These are phyloP conservation scores for Drosophila ficusphila DNA, from an alignment of 1,140 invertebrate species.

Conservation along the genomic window DNA sequence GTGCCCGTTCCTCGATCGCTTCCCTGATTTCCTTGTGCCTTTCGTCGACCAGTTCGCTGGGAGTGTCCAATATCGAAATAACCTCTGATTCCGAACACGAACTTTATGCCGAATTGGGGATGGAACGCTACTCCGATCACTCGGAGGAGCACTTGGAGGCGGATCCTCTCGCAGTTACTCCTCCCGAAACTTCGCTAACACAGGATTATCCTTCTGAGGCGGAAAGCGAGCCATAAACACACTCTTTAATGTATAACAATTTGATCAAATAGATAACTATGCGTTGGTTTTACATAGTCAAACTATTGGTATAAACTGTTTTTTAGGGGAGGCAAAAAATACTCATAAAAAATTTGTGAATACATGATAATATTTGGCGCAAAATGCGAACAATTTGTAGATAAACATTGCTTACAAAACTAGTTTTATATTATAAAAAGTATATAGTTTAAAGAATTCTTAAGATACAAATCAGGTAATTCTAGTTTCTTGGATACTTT, in stretches of 20 bases:
- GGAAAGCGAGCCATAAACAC: not conserved
- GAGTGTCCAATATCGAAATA: not conserved
- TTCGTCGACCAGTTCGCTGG: conserved; percentile 1
- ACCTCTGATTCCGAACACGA: not conserved
- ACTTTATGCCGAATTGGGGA: not conserved
- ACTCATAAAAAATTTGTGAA: too few species aligned
- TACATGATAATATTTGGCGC: too few species aligned
- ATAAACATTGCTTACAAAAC: too few species aligned
- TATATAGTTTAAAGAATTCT: not conserved
- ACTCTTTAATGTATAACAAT: not conserved
- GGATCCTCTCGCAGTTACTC: not conserved
- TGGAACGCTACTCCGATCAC: not conserved
- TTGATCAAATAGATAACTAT: not conserved
- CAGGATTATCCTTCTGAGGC: not conserved
- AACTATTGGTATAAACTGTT: not conserved
- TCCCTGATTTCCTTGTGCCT: not conserved
- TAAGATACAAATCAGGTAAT: not conserved
- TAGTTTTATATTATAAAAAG: too few species aligned
- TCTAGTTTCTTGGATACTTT: not conserved
- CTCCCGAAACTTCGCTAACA: not conserved
- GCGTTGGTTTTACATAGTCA: not conserved
- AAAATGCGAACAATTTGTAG: too few species aligned
- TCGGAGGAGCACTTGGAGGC: not conserved
- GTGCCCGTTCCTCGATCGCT: not conserved
- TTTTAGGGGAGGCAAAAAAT: not conserved